Evolutionary conservation across 2,888 invertebrate genomes (phyloP).

Genomic region (Amphipoea lucens): DNA sequence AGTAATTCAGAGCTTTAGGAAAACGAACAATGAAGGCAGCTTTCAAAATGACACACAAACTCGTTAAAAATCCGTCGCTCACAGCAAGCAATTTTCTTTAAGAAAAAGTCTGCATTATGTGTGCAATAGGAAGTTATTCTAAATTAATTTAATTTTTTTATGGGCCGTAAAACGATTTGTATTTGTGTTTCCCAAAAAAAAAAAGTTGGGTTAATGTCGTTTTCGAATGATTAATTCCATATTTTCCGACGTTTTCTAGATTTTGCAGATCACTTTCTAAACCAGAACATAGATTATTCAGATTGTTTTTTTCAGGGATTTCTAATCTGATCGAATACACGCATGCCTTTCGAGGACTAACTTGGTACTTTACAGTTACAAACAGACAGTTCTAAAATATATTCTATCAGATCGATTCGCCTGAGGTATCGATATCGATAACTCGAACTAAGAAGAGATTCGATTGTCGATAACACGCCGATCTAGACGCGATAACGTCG

Average conservation of each 20-base stretch:
- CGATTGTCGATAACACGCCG: constrained; percentile 81
- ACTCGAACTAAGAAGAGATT: constrained; percentile 75
- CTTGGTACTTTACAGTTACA: constrained; percentile 58
- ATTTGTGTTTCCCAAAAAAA: background rate
- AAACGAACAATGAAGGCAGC: background rate
- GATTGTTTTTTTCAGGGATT: constrained; percentile 16
- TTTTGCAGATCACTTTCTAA: background rate
- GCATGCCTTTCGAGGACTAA: constrained; percentile 42
- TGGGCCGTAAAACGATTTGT: background rate
- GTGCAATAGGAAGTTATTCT: background rate
- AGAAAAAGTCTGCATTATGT: background rate
- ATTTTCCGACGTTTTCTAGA: background rate
- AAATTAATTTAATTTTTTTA: background rate
- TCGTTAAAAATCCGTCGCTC: background rate
- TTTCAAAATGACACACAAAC: background rate
- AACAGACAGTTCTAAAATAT: constrained; percentile 73
- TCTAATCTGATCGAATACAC: constrained; percentile 51
- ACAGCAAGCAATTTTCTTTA: too few relatives aligned
- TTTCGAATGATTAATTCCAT: background rate
- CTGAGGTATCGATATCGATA: constrained; percentile 76
- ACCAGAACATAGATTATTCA: background rate
- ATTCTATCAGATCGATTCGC: constrained; percentile 78
- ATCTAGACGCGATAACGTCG: constrained; percentile 81
- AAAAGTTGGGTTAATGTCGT: too few relatives aligned
- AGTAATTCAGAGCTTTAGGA: background rate